phyloP scores from a whole-genome alignment of 2,888 invertebrate species.

The Morinoia aosen region DNA sequence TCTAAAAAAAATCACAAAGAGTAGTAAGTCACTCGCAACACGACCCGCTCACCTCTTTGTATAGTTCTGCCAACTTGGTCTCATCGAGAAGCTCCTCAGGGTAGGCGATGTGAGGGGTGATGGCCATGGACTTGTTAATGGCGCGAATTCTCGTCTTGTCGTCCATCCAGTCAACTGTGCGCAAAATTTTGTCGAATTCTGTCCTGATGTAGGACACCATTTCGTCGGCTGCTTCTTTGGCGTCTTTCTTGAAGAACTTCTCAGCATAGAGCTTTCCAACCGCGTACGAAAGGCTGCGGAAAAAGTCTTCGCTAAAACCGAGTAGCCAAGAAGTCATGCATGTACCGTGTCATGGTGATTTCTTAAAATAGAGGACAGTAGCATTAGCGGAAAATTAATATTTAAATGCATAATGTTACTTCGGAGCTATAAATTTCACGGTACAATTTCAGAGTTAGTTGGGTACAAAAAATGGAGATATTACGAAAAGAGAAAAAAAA shows the following conservation, averaged over 20 bases:
- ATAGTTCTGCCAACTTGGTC: conserved; percentile 84
- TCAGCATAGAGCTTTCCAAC: conserved; percentile 87
- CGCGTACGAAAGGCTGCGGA: conserved; percentile 72
- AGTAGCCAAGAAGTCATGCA: neutral
- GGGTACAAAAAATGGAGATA: neutral
- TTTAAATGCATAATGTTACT: neutral
- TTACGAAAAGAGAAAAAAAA: neutral
- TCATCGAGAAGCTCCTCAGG: conserved; percentile 90
- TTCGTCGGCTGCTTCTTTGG: conserved; percentile 85
- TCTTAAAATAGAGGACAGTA: neutral
- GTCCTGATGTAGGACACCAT: conserved; percentile 89
- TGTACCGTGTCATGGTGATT: neutral
- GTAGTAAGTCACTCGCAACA: conserved; percentile 70
- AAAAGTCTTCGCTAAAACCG: neutral
- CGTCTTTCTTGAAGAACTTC: conserved; percentile 88
- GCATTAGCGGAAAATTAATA: neutral
- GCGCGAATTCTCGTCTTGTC: conserved; percentile 82
- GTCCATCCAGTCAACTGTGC: conserved; percentile 93
- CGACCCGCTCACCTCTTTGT: conserved; percentile 76
- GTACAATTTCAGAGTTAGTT: neutral
- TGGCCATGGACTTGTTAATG: conserved; percentile 83
- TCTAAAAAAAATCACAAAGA: too few relatives aligned
- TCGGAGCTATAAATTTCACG: neutral
- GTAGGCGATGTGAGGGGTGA: conserved; percentile 92
- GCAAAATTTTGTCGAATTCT: conserved; percentile 85